Base-by-base conservation (phyloP, 2,888 invertebrate genomes). In the Asteroscopus sphinx region DNA sequence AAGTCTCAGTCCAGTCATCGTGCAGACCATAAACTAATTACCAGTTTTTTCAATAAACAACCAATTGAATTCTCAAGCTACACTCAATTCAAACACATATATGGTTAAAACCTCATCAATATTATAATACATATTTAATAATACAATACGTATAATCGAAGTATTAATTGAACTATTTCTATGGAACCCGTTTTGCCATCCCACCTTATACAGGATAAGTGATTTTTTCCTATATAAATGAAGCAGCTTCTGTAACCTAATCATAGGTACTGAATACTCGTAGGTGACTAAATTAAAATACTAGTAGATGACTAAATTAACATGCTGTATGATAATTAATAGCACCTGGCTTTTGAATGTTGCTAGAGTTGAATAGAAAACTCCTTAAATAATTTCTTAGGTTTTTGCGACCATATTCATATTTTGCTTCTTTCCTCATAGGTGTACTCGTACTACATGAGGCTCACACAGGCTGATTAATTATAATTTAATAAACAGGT, bases 241-340 rank as follows among this genome's bases (percentile, higher is more conserved):
- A 26, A 41, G 3, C 21, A 17, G 15, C 41, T 41, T 35, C 39
- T 21, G 9, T 45, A 51, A 21, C 32, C 32, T 57, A 44, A 56
- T 51, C 57, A 57, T 36, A 36, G 25, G 4, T 16, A 30, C 15
- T 44, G 21, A 40, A 65, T 49, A 13, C 42, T 46, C 35, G 13
- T 35, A 66, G 46, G 67, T 71, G 66, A 66, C 59, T 71, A 21
- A 58, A 67, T 67, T 71, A 52, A 66, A 71, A 67, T 58, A 66
- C 73, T 60, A 35, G 49, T 41, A 36, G 68, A 68, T 72, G 68
- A 68, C 73, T 68, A 68, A 54, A 68, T 68, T 60, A 68, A 45
- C 68, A 55, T 44, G 21, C 42, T 28, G 40, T 56, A 32, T 60
- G 16, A 47, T 67, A 53, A 72, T 68, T 48, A 68, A 52, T 28